Percentiles rank a stretch among this genome's conserved stretches.
Evolutionary conservation across 2,888 invertebrate species (phyloP).

Genomic region (Bimastos eiseni): DNA sequence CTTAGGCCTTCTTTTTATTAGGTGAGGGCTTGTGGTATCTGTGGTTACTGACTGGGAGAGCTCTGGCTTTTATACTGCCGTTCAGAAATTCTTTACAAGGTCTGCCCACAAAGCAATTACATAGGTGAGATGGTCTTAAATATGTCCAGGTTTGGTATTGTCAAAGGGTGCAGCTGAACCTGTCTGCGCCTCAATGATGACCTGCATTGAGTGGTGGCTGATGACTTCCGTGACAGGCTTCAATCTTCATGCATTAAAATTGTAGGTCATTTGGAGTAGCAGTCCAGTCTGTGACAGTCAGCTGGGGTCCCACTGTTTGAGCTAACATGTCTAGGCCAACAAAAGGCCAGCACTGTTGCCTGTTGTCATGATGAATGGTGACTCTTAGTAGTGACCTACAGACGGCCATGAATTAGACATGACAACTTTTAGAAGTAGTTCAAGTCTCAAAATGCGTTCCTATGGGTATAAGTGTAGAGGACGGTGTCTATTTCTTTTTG

Average conservation of each 20-base stretch:
- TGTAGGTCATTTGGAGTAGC: background rate
- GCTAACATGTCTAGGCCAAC: background rate
- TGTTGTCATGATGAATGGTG: background rate
- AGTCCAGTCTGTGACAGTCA: too few species aligned
- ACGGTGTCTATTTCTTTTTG: background rate
- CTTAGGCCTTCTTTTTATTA: background rate
- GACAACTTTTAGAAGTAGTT: background rate
- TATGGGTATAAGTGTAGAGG: background rate
- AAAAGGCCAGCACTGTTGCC: background rate
- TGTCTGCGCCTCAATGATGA: background rate
- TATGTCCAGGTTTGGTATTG: background rate
- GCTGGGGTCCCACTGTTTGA: background rate
- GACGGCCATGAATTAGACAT: background rate
- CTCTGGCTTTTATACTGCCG: background rate
- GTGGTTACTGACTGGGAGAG: background rate
- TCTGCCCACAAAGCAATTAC: background rate
- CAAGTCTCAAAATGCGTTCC: background rate
- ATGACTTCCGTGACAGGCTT: background rate
- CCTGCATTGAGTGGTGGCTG: background rate
- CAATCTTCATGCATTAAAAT: conserved; percentile 13
- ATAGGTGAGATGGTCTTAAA: background rate
- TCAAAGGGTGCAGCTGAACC: background rate
- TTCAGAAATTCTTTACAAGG: background rate
- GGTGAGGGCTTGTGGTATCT: background rate
- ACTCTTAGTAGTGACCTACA: background rate